These are phyloP conservation scores for Echeneis naucrates DNA, from an alignment of 2,797 vertebrate species.

Conservation along the genomic window DNA sequence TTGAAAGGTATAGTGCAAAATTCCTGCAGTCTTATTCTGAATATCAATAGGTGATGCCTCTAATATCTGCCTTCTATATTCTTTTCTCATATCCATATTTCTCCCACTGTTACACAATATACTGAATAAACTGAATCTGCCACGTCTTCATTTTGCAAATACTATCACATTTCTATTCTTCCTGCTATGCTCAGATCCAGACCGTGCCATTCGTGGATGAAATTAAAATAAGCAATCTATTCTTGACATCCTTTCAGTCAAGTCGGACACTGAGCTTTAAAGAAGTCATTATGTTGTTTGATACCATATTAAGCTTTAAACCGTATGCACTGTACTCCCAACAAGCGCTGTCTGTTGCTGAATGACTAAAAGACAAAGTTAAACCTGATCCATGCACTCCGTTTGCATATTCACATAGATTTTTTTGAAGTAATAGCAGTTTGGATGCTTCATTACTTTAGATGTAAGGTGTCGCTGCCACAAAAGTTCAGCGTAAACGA, in stretches of 20 bases:
- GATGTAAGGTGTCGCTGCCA: no score
- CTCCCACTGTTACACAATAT: neutral
- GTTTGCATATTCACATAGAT: neutral
- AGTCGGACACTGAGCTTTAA: neutral
- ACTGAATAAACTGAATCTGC: neutral
- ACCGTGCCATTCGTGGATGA: neutral
- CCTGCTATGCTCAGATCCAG: neutral
- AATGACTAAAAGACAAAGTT: neutral
- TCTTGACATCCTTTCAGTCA: neutral
- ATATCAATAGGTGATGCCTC: slow-evolving; percentile 1
- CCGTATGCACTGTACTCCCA: neutral
- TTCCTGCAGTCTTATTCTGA: slow-evolving; percentile 5
- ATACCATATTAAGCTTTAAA: neutral
- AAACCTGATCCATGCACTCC: neutral
- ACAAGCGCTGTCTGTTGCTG: no score
- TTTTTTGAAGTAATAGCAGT: neutral
- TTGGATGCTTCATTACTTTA: neutral
- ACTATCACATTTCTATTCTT: neutral
- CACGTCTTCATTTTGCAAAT: slow-evolving; percentile 3
- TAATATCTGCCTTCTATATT: neutral
- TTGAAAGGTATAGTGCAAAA: slow-evolving; percentile 8
- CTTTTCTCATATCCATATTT: neutral
- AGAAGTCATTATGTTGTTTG: neutral
- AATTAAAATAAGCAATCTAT: neutral
- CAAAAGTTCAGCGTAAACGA: neutral